phyloP scores from a whole-genome alignment of 2,888 invertebrate genomes.

The Cactoblastis cactorum region DNA sequence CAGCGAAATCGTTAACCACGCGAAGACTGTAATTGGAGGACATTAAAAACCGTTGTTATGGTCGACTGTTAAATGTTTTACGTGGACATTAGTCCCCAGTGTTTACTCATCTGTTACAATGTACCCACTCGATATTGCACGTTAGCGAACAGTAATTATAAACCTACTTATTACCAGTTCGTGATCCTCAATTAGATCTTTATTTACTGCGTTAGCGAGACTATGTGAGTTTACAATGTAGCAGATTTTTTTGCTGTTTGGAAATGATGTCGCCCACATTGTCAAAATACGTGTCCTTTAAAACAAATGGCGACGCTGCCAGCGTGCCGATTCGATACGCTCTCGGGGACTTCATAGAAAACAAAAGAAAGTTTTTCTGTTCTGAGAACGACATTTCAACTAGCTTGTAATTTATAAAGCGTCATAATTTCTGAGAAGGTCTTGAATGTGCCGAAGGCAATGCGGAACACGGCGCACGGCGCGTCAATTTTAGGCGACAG shows the following conservation, averaged over 20 bases:
- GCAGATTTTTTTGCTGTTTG: neutral
- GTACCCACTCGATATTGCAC: conserved; percentile 39
- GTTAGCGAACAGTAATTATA: conserved; percentile 22
- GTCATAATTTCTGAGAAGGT: conserved; percentile 64
- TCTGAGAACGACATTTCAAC: conserved; percentile 36
- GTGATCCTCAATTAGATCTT: conserved; percentile 1
- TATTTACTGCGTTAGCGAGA: conserved; percentile 9
- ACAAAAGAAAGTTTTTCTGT: conserved; percentile 62
- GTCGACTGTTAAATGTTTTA: conserved; percentile 71
- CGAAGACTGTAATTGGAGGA: conserved; percentile 75
- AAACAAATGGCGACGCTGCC: conserved; percentile 49
- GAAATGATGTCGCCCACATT: conserved; percentile 25
- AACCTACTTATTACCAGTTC: conserved; percentile 28
- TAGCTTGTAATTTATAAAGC: conserved; percentile 55
- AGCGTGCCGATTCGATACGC: conserved; percentile 53
- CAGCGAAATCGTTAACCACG: conserved; percentile 72
- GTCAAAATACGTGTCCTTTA: conserved; percentile 51
- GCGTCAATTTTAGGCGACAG: conserved; percentile 43
- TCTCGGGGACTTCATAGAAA: conserved; percentile 38
- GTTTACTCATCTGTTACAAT: conserved; percentile 66
- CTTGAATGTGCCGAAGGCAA: conserved; percentile 52
- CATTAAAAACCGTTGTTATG: conserved; percentile 74
- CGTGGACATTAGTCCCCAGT: conserved; percentile 66
- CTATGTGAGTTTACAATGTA: conserved; percentile 7
- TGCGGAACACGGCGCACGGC: conserved; percentile 47